A percentile compares a stretch with the other conserved stretches of the same genome.
Evolutionary conservation across 2,888 invertebrate genomes (phyloP).

Genomic region (Neoitamus cyanurus): DNA sequence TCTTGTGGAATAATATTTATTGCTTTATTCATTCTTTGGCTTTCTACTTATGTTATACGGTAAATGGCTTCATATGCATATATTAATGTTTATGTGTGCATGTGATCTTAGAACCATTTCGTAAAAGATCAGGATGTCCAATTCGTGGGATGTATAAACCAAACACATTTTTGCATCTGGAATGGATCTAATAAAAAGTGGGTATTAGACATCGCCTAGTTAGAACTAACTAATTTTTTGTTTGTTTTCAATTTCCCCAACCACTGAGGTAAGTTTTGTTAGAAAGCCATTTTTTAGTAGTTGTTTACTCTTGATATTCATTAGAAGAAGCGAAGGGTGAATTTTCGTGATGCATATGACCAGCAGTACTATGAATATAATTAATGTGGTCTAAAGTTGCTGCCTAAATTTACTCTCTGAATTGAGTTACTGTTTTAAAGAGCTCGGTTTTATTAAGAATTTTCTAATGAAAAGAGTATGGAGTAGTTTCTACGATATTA

Average conservation of each 20-base stretch:
- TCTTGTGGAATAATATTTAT: constrained; percentile 27
- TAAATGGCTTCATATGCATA: constrained; percentile 1
- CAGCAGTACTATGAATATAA: neutral
- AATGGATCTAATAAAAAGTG: constrained; percentile 48
- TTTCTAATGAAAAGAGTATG: neutral
- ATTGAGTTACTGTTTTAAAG: neutral
- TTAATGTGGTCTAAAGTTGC: neutral
- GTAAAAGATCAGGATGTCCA: constrained; percentile 46
- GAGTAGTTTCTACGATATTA: neutral
- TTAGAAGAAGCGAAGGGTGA: constrained; percentile 24
- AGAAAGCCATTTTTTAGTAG: constrained; percentile 38
- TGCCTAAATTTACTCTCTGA: neutral
- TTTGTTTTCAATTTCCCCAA: neutral
- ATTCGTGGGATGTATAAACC: constrained; percentile 51
- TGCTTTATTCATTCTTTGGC: constrained; percentile 27
- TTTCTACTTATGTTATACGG: constrained; percentile 12
- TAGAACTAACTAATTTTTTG: constrained; percentile 9
- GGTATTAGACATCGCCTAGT: constrained; percentile 27
- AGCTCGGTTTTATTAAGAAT: neutral
- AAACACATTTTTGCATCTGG: constrained; percentile 51
- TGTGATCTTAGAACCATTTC: constrained; percentile 2
- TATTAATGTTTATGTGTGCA: neutral
- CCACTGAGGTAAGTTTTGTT: constrained; percentile 34
- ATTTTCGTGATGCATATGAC: neutral
- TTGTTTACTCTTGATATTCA: constrained; percentile 22